Evolutionary conservation across 53 echinoderm and acorn worm genomes (phyloP).

Genomic region (Apostichopus leukothele): DNA sequence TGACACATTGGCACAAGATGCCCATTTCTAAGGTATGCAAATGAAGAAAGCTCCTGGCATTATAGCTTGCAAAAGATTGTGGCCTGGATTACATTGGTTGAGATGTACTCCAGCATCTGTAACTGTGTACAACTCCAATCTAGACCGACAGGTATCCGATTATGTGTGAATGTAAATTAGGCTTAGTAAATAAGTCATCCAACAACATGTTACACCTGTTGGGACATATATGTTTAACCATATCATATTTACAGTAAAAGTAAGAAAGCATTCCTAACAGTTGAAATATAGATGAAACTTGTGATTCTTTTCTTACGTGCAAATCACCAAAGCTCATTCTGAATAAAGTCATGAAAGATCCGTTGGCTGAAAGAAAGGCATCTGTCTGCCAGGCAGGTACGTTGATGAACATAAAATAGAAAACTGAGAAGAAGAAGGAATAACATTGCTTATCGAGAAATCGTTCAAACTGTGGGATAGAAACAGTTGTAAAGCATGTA

Average conservation of each 20-base stretch:
- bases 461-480: neutral
- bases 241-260: too few relatives aligned
- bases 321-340: slow-evolving; percentile 90
- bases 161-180: too few relatives aligned
- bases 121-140: too few relatives aligned
- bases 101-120: too few relatives aligned
- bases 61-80: too few relatives aligned
- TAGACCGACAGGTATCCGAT: too few relatives aligned
- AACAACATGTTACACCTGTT: neutral
- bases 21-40: too few relatives aligned
- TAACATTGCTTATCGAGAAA: too few relatives aligned
- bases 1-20: too few relatives aligned
- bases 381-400: slow-evolving; percentile 37
- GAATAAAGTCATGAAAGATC: slow-evolving; percentile 82
- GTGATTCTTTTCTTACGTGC: slow-evolving; percentile 54
- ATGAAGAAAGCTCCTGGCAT: too few relatives aligned
- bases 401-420: slow-evolving; percentile 75
- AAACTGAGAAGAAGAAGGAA: slow-evolving; percentile 54
- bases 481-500: neutral
- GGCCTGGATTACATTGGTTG: too few relatives aligned
- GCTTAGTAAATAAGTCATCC: too few relatives aligned
- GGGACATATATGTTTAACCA: neutral
- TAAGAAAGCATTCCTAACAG: neutral
- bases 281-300: neutral
- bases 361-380: slow-evolving; percentile 66